phyloP scores from a whole-genome alignment of 2,113 vertebrate genomes.

The Argyrosomus japonicus region DNA sequence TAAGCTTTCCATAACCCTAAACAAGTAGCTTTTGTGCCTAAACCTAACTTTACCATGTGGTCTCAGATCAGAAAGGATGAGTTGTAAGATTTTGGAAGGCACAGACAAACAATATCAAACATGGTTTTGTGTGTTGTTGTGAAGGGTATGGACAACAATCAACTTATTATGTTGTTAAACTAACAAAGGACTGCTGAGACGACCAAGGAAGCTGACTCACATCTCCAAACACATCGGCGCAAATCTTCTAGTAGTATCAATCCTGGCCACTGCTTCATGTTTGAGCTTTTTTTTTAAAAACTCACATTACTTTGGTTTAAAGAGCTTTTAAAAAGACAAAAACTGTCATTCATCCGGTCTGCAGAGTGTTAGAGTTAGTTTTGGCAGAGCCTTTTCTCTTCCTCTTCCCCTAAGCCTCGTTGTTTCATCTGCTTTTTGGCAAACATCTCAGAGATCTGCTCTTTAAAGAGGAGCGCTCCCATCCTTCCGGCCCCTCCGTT shows the following conservation, averaged over 20 bases:
- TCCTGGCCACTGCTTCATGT: neutral
- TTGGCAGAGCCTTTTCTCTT: constrained; percentile 8
- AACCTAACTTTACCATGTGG: too few species aligned
- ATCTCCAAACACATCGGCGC: neutral
- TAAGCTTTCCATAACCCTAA: too few species aligned
- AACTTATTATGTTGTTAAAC: neutral
- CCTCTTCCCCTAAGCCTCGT: constrained; percentile 28
- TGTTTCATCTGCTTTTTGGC: constrained; percentile 58
- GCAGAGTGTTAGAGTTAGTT: constrained; percentile 7
- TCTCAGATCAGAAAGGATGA: too few species aligned
- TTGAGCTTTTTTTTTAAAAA: neutral
- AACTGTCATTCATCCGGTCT: constrained; percentile 8
- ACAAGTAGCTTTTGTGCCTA: too few species aligned
- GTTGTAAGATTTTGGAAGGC: too few species aligned
- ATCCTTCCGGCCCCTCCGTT: constrained; percentile 70
- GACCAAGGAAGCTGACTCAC: neutral
- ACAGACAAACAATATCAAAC: too few species aligned
- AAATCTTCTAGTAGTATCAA: neutral
- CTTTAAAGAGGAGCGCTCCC: constrained; percentile 66
- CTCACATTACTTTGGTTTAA: constrained; percentile 18
- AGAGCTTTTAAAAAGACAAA: neutral
- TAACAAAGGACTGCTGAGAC: neutral
- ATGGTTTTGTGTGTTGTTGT: neutral
- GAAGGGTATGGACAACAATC: neutral
- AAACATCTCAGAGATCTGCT: constrained; percentile 36